These are phyloP conservation scores for Champsocephalus gunnari DNA, from an alignment of 2,797 vertebrate species.

Conservation along the genomic window DNA sequence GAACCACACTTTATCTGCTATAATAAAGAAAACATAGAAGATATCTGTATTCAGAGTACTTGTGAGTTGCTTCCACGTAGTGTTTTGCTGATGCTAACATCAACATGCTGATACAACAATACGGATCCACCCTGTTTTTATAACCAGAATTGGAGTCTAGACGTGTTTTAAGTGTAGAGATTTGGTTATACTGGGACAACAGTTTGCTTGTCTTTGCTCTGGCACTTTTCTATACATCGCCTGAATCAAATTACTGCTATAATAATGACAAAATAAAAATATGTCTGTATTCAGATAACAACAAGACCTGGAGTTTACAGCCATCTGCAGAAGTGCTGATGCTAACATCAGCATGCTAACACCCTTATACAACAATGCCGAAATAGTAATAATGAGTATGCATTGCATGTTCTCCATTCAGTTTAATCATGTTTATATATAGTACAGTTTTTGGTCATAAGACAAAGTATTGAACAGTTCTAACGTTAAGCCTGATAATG, in stretches of 20 bases:
- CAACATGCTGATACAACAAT: too few species aligned
- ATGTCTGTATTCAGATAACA: constrained; percentile 15
- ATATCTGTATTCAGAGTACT: constrained; percentile 15
- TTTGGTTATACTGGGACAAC: constrained; percentile 2
- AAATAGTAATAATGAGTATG: not conserved
- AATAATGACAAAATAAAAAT: not conserved
- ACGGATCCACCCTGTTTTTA: constrained; percentile 21
- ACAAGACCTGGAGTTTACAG: too few species aligned
- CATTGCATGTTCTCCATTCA: not conserved
- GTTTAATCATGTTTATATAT: not conserved
- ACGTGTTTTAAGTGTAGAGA: constrained; percentile 12
- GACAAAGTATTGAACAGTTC: not conserved
- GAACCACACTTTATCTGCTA: constrained; percentile 6
- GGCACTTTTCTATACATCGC: not conserved
- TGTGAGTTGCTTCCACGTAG: too few species aligned
- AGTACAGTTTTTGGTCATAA: not conserved
- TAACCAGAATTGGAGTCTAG: not conserved
- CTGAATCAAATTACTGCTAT: not conserved
- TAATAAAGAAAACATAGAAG: not conserved
- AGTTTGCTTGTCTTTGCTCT: constrained; percentile 10
- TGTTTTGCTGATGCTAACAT: not conserved
- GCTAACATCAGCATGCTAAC: not conserved
- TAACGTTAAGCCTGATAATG: not conserved
- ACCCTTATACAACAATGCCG: not conserved
- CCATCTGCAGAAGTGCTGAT: not conserved